Evolutionary conservation across 2,888 invertebrate species (phyloP).

Genomic region (Brachylomia viminalis): DNA sequence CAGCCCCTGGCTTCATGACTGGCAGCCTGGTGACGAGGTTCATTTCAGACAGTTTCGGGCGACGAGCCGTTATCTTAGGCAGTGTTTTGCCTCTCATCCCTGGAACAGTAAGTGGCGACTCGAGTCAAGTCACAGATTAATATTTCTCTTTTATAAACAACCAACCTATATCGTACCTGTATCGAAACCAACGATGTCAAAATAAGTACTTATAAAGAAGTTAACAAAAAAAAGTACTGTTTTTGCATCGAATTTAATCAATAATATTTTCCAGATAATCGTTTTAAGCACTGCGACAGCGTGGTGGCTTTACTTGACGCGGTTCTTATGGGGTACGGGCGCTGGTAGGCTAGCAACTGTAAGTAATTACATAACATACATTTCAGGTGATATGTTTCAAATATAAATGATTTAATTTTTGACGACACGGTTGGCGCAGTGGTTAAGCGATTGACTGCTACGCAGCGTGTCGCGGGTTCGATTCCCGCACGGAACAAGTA

Average conservation of each 20-base stretch:
- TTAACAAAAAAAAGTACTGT: too few relatives aligned
- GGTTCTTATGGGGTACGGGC: conserved; percentile 87
- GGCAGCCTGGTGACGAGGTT: conserved; percentile 79
- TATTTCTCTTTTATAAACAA: too few relatives aligned
- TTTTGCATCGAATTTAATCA: too few relatives aligned
- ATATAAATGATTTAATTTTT: too few relatives aligned
- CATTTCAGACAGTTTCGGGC: conserved; percentile 77
- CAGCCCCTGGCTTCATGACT: conserved; percentile 78
- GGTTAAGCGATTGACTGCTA: too few relatives aligned
- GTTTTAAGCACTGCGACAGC: conserved; percentile 80
- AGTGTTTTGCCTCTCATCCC: conserved; percentile 77
- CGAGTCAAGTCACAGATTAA: background rate
- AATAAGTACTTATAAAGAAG: too few relatives aligned
- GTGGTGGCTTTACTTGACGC: conserved; percentile 84
- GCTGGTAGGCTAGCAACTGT: conserved; percentile 85
- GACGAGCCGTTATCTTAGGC: conserved; percentile 74
- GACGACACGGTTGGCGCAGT: too few relatives aligned
- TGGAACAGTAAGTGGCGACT: conserved; percentile 71
- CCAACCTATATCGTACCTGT: too few relatives aligned
- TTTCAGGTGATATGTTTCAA: too few relatives aligned
- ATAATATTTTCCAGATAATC: conserved; percentile 77
- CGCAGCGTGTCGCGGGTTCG: too few relatives aligned
- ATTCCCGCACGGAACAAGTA: too few relatives aligned
- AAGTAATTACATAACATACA: conserved; percentile 61
- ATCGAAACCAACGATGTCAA: background rate